Evolutionary conservation across 2,113 vertebrate species (phyloP), one percentile per base, ranked within the genome.

Genomic region (Actinemys pallida): DNA sequence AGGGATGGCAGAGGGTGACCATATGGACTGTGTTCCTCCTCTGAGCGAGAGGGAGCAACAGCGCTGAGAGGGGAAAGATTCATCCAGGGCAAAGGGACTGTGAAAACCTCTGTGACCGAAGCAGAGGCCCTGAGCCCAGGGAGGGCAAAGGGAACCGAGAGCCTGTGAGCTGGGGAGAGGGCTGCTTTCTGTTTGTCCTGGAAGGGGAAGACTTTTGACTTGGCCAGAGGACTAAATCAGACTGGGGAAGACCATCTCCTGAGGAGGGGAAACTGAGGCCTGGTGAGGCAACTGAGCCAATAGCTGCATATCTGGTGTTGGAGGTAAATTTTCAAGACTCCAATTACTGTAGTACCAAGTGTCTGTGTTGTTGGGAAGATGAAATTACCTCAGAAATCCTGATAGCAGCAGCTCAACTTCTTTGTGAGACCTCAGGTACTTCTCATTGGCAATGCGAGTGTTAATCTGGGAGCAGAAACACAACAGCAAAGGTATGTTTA

Each of bases 371-470:
- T 72, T 39, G 76, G 50, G n/a, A 24, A 24, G 10, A 29, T 25
- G 57, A 27, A 35, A 29, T 90, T 78, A 99, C 99, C 99, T 98
- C 69, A 99, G 92, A 89, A 99, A 99, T 84, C 98, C 98, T 4
- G 98, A 97, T 8, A 99, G 62, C 56, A 99, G 90, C 50, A 98
- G 39, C 14, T 98, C 97, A 57, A 99, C 97, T 13, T 99, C 99
- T 13, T 97, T 98, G 88, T 99, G 99, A 0, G 97, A 87, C 79
- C 98, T 97, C 49, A 99, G 90, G 96, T 99, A 99, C 45, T 90
- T 97, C 92, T 99, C 99, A 76, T 99, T 99, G 27, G 97, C 97
- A 27, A 99, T 98, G 95, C 98, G 98, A 4, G 98, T 98, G 93
- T 98, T 97, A 59, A 99, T 98, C 99, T 99, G 92, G 9, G 42